Base-by-base conservation (phyloP, 2,888 invertebrate species). In the Nysson spinosus region DNA sequence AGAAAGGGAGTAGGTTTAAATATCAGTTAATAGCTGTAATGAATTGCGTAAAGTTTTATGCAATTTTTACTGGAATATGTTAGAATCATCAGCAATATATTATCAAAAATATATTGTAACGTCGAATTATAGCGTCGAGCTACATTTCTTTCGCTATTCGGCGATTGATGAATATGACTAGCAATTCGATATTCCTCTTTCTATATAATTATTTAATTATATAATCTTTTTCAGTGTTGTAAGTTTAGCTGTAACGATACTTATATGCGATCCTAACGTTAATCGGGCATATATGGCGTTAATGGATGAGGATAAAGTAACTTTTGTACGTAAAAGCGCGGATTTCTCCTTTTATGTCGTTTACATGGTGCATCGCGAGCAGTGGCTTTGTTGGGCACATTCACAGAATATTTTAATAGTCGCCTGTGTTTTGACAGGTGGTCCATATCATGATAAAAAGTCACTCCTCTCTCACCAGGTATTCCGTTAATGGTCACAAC, bases 401-500 rank as follows among this genome's bases (percentile, higher is more conserved):
- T 49, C 56, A 61, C 61, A 75, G 69, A 70, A 72, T 56, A 63
- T 69, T 61, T 70, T 60, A 67, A 72, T 75, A 66, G 68, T 62
- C 71, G 72, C 71, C 51, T 54, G 44, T 49, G 35, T 64, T 57
- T 43, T 39, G 22, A 61, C 50, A 60, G 52, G 37, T 42, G 47
- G 57, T 54, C 50, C 55, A 69, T 69, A 76, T 71, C 72, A 72
- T 62, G 61, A 69, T 66, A 51, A 70, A n/a, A n/a, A 67, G 44
- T 60, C 63, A 69, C 63, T 74, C 62, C 63, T 64, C 66, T 67
- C 75, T 73, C 65, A n/a, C n/a, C n/a, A 68, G 57, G 75, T 68
- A 67, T 77, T 81, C 73, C 75, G 67, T 72, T 79, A 73, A 72
- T 70, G 69, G n/a, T 77, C 66, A 76, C 69, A 62, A 79, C 65